Conservation (phyloP, 1,140 invertebrate genomes). For the Alviniconcha marisindica region DNA sequence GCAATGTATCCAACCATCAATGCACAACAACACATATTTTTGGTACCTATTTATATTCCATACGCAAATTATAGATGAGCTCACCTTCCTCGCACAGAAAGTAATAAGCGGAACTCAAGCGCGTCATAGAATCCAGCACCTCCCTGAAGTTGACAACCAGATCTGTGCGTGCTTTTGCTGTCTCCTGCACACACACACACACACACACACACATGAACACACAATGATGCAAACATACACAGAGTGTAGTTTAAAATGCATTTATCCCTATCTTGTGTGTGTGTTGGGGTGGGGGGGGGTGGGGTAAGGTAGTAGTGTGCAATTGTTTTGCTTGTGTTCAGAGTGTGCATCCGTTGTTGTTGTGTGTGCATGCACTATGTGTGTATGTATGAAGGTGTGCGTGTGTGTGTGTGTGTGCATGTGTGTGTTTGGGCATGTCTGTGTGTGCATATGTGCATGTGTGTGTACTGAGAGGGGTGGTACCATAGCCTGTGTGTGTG, state of each 20-base stretch:
- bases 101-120: slow-evolving; percentile 53
- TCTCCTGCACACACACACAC: slow-evolving; percentile 49
- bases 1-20: too few relatives aligned
- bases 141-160: slow-evolving; percentile 55
- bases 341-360: too few relatives aligned
- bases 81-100: slow-evolving; percentile 45
- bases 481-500: too few relatives aligned
- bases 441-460: too few relatives aligned
- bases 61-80: slow-evolving; percentile 12
- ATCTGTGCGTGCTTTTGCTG: slow-evolving; percentile 50
- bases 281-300: too few relatives aligned
- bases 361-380: too few relatives aligned
- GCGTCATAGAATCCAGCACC: slow-evolving; percentile 60
- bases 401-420: background rate
- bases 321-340: too few relatives aligned
- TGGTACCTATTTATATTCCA: too few relatives aligned
- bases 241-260: background rate
- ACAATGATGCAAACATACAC: background rate
- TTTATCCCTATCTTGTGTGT: background rate
- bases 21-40: too few relatives aligned
- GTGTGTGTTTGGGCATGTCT: background rate
- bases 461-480: too few relatives aligned
- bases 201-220: slow-evolving; percentile 4
- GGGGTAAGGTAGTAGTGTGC: too few relatives aligned
- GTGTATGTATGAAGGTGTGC: background rate